Percentiles rank a stretch among this genome's conserved stretches.
Conservation (phyloP, 2,113 vertebrate species). For the Himantopus leucocephalus region DNA sequence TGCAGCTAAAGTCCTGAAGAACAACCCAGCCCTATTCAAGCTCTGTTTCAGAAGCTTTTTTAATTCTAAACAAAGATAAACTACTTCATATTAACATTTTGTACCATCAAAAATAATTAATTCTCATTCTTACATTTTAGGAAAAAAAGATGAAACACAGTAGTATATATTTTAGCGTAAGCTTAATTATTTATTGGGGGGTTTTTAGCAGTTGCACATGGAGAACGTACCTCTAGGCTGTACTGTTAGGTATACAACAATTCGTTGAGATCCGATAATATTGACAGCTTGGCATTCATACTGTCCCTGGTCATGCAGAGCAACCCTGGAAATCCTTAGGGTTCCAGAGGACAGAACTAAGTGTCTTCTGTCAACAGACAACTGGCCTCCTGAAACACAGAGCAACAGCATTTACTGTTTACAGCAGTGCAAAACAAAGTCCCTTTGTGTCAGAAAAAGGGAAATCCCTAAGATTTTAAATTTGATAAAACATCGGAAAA, state of each 20-base stretch:
- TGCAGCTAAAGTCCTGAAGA: background rate
- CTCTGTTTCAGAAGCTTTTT: background rate
- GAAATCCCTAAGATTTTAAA: background rate
- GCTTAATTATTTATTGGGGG: background rate
- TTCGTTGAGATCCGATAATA: slow-evolving; percentile 85
- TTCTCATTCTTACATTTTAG: background rate
- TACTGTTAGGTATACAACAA: slow-evolving; percentile 83
- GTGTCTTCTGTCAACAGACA: slow-evolving; percentile 89
- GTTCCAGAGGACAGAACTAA: slow-evolving; percentile 86
- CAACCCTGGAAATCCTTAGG: slow-evolving; percentile 87
- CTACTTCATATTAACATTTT: background rate
- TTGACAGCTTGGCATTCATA: slow-evolving; percentile 97
- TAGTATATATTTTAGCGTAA: background rate
- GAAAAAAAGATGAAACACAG: background rate
- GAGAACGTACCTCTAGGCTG: slow-evolving; percentile 86
- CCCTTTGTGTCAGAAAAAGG: background rate
- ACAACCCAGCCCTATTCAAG: background rate
- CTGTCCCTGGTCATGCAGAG: slow-evolving; percentile 92
- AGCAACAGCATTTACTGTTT: background rate
- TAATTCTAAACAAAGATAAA: background rate
- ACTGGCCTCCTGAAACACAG: slow-evolving; percentile 80
- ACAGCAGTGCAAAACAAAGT: background rate
- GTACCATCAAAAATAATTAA: background rate
- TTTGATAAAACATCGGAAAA: background rate
- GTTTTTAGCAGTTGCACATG: background rate